Evolutionary conservation across 53 echinoderm and acorn worm species (phyloP).

Genomic region (Zoroaster sp.): DNA sequence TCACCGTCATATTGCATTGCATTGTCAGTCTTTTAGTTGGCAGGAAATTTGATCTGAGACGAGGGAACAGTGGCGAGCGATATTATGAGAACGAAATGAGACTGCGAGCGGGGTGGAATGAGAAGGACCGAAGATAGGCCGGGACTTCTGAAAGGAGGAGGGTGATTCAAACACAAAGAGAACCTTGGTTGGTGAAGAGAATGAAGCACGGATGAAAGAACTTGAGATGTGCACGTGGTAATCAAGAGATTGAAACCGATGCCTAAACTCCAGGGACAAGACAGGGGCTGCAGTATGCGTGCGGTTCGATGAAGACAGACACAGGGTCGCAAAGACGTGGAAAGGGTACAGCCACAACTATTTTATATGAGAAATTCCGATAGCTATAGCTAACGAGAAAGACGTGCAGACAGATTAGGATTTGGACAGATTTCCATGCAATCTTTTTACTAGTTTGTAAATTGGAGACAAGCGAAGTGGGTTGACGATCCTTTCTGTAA

Average conservation of each 20-base stretch:
- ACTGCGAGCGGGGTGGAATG: background rate
- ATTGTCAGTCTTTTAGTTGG: slow-evolving; percentile 10
- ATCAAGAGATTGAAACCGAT: background rate
- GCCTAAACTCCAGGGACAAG: background rate
- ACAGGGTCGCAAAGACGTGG: no score
- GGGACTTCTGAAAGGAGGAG: background rate
- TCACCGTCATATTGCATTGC: background rate
- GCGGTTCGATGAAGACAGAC: background rate
- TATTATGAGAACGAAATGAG: slow-evolving; percentile 12
- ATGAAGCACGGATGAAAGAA: background rate
- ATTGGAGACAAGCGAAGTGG: no score
- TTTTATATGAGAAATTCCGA: background rate
- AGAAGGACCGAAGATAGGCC: background rate
- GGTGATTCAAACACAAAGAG: background rate
- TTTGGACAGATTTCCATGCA: no score
- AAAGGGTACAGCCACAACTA: background rate
- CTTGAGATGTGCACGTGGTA: background rate
- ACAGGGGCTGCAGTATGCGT: background rate
- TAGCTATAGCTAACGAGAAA: background rate
- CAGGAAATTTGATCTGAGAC: slow-evolving; percentile 35
- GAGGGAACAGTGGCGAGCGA: background rate
- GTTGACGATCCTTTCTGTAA: no score
- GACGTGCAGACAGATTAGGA: no score
- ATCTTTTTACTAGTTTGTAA: no score
- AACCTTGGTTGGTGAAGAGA: background rate